Evolutionary conservation across 2,888 invertebrate genomes (phyloP).

Genomic region (Melolontha melolontha): DNA sequence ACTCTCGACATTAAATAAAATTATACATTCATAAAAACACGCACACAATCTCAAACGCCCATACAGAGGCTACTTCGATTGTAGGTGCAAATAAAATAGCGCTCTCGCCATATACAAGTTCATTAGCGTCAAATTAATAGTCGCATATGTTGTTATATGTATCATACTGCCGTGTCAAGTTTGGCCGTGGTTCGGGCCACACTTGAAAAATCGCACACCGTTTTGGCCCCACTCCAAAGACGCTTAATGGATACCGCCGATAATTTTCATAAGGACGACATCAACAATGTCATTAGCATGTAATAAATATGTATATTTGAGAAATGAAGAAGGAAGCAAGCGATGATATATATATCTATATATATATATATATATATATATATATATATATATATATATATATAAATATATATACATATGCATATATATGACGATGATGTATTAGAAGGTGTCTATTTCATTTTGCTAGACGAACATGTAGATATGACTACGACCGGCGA

Average conservation of each 20-base stretch:
- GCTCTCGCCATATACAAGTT: slow-evolving; percentile 5
- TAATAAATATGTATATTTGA: slow-evolving; percentile 21
- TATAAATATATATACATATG: too few species aligned
- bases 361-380: not conserved
- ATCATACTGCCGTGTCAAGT: slow-evolving; percentile 6
- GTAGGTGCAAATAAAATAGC: slow-evolving; percentile 7
- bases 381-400: too few species aligned
- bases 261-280: slow-evolving; percentile 26
- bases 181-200: slow-evolving; percentile 14
- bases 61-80: too few species aligned
- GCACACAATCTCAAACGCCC: too few species aligned
- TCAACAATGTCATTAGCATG: slow-evolving; percentile 31
- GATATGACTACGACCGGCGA: not conserved
- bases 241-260: slow-evolving; percentile 22
- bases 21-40: too few species aligned
- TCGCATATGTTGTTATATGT: slow-evolving; percentile 9
- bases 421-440: too few species aligned
- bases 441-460: too few species aligned
- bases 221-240: slow-evolving; percentile 23
- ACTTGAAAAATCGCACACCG: slow-evolving; percentile 18
- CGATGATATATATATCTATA: slow-evolving; percentile 7
- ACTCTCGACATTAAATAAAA: too few species aligned
- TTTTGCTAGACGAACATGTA: too few species aligned
- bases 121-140: slow-evolving; percentile 38
- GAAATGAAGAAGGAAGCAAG: not conserved